These are phyloP conservation scores for Eupithecia centaureata DNA, from an alignment of 2,888 invertebrate species.

Conservation along the genomic window DNA sequence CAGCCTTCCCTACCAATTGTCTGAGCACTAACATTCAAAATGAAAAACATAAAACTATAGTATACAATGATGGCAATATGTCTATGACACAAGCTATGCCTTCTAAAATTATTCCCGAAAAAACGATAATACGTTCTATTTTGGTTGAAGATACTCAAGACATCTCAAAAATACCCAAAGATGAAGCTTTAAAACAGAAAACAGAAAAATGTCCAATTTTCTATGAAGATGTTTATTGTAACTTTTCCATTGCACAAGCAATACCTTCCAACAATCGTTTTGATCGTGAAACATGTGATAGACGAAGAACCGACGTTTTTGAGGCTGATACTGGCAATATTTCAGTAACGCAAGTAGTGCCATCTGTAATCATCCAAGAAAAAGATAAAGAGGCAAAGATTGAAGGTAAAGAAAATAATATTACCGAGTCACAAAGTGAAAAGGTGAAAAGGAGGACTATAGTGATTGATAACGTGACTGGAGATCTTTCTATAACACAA, in stretches of 20 bases:
- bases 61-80: slow-evolving; percentile 45
- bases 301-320: slow-evolving; percentile 41
- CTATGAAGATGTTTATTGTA: slow-evolving; percentile 30
- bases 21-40: background rate
- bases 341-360: slow-evolving; percentile 53
- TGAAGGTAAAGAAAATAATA: background rate
- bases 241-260: slow-evolving; percentile 47
- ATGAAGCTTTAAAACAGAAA: slow-evolving; percentile 14
- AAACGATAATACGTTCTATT: slow-evolving; percentile 39
- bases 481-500: slow-evolving; percentile 8
- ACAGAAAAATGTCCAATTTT: slow-evolving; percentile 32
- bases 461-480: slow-evolving; percentile 34
- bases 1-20: slow-evolving; percentile 40
- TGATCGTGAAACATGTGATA: slow-evolving; percentile 17
- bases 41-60: slow-evolving; percentile 41
- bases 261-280: slow-evolving; percentile 37
- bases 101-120: slow-evolving; percentile 37
- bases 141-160: slow-evolving; percentile 39
- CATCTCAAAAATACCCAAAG: slow-evolving; percentile 40
- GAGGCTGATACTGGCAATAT: slow-evolving; percentile 47
- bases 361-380: slow-evolving; percentile 21
- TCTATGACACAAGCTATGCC: slow-evolving; percentile 48
- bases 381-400: slow-evolving; percentile 13
- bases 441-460: slow-evolving; percentile 35
- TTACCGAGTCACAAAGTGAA: background rate